Evolutionary conservation across 2,888 invertebrate species (phyloP).

Genomic region (Dicyrtoma fusca): DNA sequence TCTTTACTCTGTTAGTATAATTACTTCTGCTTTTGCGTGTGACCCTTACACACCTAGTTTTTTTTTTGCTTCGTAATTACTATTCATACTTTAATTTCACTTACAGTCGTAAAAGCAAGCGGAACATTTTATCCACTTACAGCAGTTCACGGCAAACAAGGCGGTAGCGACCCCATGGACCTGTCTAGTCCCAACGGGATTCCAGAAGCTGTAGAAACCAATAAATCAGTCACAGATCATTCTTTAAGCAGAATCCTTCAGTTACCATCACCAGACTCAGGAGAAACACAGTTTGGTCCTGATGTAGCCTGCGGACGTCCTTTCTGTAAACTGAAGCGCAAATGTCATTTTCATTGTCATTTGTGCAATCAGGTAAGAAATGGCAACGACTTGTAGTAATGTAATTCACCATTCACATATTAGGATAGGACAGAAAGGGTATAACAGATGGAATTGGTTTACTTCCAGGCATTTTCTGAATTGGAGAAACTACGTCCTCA

Average conservation of each 20-base stretch:
- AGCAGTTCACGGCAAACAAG: slow-evolving; percentile 56
- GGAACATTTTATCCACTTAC: slow-evolving; percentile 90
- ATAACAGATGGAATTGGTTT: too few species aligned
- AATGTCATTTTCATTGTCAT: slow-evolving; percentile 78
- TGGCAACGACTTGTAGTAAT: too few species aligned
- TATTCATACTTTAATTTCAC: slow-evolving; percentile 31
- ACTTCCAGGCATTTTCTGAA: slow-evolving; percentile 70
- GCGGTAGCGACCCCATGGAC: slow-evolving; percentile 51
- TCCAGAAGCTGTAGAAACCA: slow-evolving; percentile 50
- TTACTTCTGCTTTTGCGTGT: neutral
- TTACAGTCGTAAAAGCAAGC: slow-evolving; percentile 85
- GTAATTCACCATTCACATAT: too few species aligned
- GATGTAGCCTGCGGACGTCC: slow-evolving; percentile 73
- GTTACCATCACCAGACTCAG: slow-evolving; percentile 52
- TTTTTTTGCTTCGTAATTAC: slow-evolving; percentile 4
- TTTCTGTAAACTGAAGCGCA: slow-evolving; percentile 78
- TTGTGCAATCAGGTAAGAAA: slow-evolving; percentile 71
- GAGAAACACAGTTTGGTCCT: slow-evolving; percentile 63
- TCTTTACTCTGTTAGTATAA: neutral
- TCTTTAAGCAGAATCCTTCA: slow-evolving; percentile 57
- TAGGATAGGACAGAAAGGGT: too few species aligned
- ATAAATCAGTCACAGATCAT: slow-evolving; percentile 56
- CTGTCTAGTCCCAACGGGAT: slow-evolving; percentile 54
- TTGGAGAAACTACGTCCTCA: slow-evolving; percentile 70
- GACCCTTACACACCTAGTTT: neutral